Conservation (phyloP, 2,113 vertebrate species). For the Limnothrissa miodon region DNA sequence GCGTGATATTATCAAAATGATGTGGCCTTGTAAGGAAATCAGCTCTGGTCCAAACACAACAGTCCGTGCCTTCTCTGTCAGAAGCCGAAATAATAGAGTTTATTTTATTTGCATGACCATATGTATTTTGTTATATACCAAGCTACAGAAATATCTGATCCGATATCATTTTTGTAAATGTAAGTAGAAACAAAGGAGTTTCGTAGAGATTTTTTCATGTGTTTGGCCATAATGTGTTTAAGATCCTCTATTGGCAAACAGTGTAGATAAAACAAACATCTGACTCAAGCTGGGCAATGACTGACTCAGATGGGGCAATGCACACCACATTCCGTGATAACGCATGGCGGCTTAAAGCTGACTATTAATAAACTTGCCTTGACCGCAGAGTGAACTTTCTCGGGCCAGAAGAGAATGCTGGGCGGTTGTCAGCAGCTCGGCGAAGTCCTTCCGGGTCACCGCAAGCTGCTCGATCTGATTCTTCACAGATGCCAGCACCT, state of each 20-base stretch:
- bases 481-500: slow-evolving; percentile 94
- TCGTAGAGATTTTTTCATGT: neutral
- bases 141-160: too few relatives aligned
- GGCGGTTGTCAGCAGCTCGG: slow-evolving; percentile 82
- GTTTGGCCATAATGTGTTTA: neutral
- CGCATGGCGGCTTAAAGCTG: neutral
- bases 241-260: neutral
- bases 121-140: too few relatives aligned
- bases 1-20: too few relatives aligned
- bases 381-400: slow-evolving; percentile 66
- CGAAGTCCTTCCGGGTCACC: slow-evolving; percentile 80
- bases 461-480: slow-evolving; percentile 90
- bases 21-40: too few relatives aligned
- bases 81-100: too few relatives aligned
- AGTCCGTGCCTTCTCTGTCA: too few relatives aligned
- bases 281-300: too few relatives aligned
- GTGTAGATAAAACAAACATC: neutral
- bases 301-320: neutral
- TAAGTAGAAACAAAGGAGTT: neutral
- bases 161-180: too few relatives aligned
- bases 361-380: slow-evolving; percentile 51
- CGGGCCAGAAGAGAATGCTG: slow-evolving; percentile 89
- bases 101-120: too few relatives aligned
- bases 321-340: neutral
- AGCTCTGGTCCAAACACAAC: too few relatives aligned